Evolutionary conservation across 2,888 invertebrate genomes (phyloP), one percentile per base, ranked within the genome.

Genomic region (Schizotus pectinicornis): DNA sequence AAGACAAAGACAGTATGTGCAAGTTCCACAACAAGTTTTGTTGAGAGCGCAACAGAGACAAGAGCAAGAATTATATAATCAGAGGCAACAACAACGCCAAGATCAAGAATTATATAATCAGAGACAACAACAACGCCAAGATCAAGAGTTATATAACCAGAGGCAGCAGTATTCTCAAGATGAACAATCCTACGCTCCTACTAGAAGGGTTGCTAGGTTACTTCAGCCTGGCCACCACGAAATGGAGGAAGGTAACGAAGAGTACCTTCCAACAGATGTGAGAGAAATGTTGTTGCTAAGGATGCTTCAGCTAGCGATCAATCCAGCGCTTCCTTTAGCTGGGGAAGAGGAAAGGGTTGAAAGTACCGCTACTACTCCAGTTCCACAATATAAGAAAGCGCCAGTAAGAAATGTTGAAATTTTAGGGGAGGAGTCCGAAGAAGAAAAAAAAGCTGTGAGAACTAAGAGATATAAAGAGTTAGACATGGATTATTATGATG

Each of bases 381-480:
- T 82, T 1, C 81, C 83, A 1, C 70, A 77, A 33, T 79, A 84
- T 54, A 81, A 86, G 63, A 75, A 84, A 65, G 84, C 84, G 65
- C 87, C 87, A 49, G 85, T 89, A 12, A 82, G 90, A 65, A 90
- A 88, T 73, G 86, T 90, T 22, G 88, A 90, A 76, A 88, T 90
- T 67, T 79, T 90, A 31, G 88, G 87, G 0, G 89, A 89, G 69
- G 88, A 86, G 55, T 67, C 60, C 73, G 83, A 58, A 70, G 58
- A 64, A 41, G 48, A 51, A 13, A 67, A 59, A 53, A 49, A 58
- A 33, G 37, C 61, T 7, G 45, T 46, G 7, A 67, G 69, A 55
- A 65, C 45, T n/a, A 73, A 72, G 49, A 63, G 73, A 37, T 72
- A 61, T 48, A 65, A 62, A 47, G 63, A 70, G 8, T 60, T 62